A percentile compares a stretch with the other conserved stretches of the same genome.
Conservation (phyloP, 2,797 vertebrate genomes). For the Hydrophis major region DNA sequence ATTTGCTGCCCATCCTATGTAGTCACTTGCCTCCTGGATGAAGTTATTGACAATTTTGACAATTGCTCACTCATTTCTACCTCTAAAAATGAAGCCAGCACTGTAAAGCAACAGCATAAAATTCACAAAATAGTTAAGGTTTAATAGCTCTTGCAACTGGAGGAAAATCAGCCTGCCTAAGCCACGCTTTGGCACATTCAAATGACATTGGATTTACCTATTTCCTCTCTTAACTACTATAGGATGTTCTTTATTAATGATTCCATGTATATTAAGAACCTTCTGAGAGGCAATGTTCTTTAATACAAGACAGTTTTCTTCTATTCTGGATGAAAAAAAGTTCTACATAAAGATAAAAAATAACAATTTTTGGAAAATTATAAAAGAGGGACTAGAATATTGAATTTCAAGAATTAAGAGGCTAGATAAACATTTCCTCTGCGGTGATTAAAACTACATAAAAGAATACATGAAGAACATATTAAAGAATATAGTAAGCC, state of each 20-base stretch:
- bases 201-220: background rate
- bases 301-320: background rate
- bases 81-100: background rate
- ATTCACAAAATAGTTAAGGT: background rate
- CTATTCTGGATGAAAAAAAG: background rate
- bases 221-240: too few relatives aligned
- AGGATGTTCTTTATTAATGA: too few relatives aligned
- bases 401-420: too few relatives aligned
- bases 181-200: background rate
- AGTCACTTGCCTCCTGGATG: background rate
- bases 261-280: too few relatives aligned
- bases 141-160: background rate
- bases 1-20: background rate
- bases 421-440: too few relatives aligned
- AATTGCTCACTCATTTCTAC: background rate
- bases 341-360: background rate
- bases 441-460: too few relatives aligned
- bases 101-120: background rate
- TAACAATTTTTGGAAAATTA: too few relatives aligned
- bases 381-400: too few relatives aligned
- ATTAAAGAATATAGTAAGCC: too few relatives aligned
- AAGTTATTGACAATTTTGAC: background rate
- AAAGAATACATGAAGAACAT: too few relatives aligned
- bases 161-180: background rate
- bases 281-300: too few relatives aligned